Evolutionary conservation across 2,113 vertebrate genomes (phyloP).

Genomic region (Nycticorax nycticorax): DNA sequence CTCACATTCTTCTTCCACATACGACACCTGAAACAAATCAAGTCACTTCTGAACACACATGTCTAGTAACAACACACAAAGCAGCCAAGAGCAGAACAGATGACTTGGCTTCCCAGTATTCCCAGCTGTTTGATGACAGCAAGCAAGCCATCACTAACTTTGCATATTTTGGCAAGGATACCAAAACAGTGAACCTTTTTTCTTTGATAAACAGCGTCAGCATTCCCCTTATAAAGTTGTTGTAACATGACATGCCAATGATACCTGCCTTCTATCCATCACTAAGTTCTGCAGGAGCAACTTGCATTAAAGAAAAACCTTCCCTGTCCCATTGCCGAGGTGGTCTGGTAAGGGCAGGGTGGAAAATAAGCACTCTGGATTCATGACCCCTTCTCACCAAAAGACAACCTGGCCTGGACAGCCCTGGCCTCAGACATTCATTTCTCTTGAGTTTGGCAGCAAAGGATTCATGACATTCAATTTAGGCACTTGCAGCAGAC

Average conservation of each 20-base stretch:
- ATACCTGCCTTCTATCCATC: not conserved
- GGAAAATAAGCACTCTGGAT: not conserved
- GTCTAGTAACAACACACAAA: not conserved
- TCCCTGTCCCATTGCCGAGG: not conserved
- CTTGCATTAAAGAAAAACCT: not conserved
- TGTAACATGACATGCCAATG: rapidly evolving
- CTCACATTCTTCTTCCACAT: not conserved
- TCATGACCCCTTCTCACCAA: not conserved
- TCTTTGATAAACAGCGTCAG: not conserved
- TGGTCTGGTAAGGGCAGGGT: not conserved
- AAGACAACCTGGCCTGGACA: not conserved
- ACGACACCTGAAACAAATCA: not conserved
- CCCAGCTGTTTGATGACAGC: not conserved
- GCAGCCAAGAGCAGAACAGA: not conserved
- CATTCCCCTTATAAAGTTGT: not conserved
- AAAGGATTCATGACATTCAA: not conserved
- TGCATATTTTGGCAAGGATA: not conserved
- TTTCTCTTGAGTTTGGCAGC: not conserved
- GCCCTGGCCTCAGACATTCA: not conserved
- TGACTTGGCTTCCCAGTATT: not conserved
- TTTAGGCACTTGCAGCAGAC: not conserved
- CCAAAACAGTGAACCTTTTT: not conserved
- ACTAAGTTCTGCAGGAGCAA: not conserved
- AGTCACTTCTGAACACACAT: not conserved
- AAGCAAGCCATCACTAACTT: not conserved